phyloP scores from a whole-genome alignment of 1,140 invertebrate species.

The Lucilia sericata region DNA sequence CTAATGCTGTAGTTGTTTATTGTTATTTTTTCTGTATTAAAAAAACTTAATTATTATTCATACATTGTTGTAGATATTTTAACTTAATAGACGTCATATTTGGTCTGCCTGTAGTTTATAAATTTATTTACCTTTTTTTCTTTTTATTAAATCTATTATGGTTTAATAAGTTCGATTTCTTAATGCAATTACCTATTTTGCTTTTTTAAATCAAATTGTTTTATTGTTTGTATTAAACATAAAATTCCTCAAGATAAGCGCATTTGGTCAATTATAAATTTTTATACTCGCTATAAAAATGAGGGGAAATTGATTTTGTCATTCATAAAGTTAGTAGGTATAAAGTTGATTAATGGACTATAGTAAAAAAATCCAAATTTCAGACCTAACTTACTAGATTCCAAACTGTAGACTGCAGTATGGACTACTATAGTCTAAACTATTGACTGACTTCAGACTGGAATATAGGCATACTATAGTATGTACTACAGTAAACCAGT shows the following conservation, averaged over 20 bases:
- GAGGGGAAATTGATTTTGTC: no score
- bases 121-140: not conserved
- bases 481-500: no score
- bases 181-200: not conserved
- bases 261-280: no score
- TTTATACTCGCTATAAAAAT: no score
- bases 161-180: not conserved
- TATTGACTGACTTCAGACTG: no score
- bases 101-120: not conserved
- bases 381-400: no score
- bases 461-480: no score
- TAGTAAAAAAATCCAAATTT: no score
- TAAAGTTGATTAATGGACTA: no score
- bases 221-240: not conserved
- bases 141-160: not conserved
- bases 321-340: no score
- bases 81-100: not conserved
- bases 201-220: not conserved
- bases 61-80: slow-evolving; percentile 20
- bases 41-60: slow-evolving; percentile 3
- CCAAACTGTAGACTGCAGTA: no score
- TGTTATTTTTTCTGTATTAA: not conserved
- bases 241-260: not conserved
- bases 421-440: no score
- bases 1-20: not conserved